Conservation (phyloP, 2,113 vertebrate species). For the Mus spicilegus region DNA sequence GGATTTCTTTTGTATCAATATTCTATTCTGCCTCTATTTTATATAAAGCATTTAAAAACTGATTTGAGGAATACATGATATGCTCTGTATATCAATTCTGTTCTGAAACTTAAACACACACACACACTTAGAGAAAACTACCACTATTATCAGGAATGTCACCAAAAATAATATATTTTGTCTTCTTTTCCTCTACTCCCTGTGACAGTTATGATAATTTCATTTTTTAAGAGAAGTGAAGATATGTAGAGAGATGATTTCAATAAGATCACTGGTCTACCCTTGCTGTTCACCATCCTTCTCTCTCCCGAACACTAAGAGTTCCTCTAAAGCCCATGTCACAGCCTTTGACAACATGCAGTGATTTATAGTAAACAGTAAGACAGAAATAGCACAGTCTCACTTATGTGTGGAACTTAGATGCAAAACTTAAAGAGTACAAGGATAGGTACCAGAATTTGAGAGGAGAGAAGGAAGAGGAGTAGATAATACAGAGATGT, state of each 20-base stretch:
- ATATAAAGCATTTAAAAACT: not conserved
- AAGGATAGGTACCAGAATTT: not conserved
- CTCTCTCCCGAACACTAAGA: conserved; percentile 10
- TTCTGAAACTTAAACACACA: not conserved
- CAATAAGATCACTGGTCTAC: not conserved
- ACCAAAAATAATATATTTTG: conserved; percentile 22
- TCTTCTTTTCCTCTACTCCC: not conserved
- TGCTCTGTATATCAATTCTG: not conserved
- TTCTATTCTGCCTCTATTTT: not conserved
- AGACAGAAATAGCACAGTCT: not conserved
- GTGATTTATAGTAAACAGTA: not conserved
- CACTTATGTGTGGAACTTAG: not conserved
- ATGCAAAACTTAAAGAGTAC: not conserved
- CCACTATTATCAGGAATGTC: not conserved
- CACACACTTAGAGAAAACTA: not conserved
- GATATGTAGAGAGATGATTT: not conserved
- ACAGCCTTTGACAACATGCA: not conserved
- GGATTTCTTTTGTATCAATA: not conserved
- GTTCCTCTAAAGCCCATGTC: not conserved
- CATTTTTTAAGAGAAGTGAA: not conserved
- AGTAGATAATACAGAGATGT: accelerated
- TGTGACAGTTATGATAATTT: not conserved
- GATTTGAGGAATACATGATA: not conserved
- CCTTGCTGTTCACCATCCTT: not conserved
- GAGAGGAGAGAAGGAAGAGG: not conserved